phyloP scores from a whole-genome alignment of 2,113 vertebrate species.

The Megaceryle torquata region DNA sequence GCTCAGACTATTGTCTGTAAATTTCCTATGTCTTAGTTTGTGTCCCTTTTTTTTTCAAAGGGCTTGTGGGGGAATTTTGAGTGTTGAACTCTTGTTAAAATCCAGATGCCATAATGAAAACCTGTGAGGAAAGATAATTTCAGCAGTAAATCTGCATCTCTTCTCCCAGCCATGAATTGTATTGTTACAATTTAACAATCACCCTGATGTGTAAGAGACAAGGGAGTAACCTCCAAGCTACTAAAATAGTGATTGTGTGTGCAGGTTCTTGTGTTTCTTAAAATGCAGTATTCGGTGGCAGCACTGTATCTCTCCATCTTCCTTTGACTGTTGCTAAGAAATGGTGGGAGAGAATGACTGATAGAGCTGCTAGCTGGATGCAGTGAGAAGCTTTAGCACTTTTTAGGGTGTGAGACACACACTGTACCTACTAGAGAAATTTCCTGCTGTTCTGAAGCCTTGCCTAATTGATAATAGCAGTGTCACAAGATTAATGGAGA shows the following conservation, averaged over 20 bases:
- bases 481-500: not conserved
- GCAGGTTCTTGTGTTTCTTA: not conserved
- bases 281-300: not conserved
- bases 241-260: not conserved
- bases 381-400: not conserved
- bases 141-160: not conserved
- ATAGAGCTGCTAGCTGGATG: not conserved
- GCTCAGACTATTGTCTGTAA: not conserved
- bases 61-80: not conserved
- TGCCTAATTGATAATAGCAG: not conserved
- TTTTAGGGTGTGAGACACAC: not conserved
- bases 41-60: not conserved
- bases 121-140: not conserved
- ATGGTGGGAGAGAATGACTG: not conserved
- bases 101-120: not conserved
- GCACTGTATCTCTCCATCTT: not conserved
- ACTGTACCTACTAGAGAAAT: not conserved
- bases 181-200: not conserved
- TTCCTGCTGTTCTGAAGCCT: not conserved
- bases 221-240: not conserved
- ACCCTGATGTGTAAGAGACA: not conserved
- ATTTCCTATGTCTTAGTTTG: not conserved
- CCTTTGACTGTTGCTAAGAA: not conserved
- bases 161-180: not conserved
- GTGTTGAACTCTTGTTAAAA: not conserved